Conservation (phyloP, 2,797 vertebrate species). For the Hylomyscus alleni region DNA sequence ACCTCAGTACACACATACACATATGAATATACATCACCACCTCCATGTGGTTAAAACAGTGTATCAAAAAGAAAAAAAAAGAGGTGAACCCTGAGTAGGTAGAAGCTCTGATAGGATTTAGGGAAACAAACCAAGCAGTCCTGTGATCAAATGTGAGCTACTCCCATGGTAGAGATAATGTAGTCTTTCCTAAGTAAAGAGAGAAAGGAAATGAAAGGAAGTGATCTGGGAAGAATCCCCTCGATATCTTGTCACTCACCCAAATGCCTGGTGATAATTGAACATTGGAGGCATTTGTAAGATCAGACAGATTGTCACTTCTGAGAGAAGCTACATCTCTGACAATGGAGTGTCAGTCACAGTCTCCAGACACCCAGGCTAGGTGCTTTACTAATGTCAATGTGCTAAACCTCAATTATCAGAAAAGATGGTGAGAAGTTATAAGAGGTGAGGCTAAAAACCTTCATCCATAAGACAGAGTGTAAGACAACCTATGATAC, state of each 20-base stretch:
- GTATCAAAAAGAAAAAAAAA: conserved; percentile 3
- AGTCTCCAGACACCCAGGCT: conserved; percentile 63
- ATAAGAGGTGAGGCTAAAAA: conserved; percentile 6
- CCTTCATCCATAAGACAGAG: neutral
- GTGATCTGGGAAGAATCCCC: conserved; percentile 82
- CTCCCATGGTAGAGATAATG: conserved; percentile 59
- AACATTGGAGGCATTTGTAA: conserved; percentile 85
- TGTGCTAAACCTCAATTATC: conserved; percentile 63
- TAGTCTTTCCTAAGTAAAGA: conserved; percentile 75
- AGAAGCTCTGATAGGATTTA: conserved; percentile 12
- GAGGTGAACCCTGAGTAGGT: neutral
- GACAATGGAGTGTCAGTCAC: conserved; percentile 78
- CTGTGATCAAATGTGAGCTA: conserved; percentile 65
- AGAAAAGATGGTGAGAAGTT: conserved; percentile 48
- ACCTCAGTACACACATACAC: neutral
- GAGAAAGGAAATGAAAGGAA: conserved; percentile 61
- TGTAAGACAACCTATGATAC: conserved; percentile 42
- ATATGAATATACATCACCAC: too few relatives aligned
- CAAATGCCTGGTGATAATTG: conserved; percentile 88
- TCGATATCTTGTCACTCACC: conserved; percentile 87
- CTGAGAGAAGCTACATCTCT: conserved; percentile 81
- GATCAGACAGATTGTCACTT: conserved; percentile 84
- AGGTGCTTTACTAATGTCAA: conserved; percentile 61
- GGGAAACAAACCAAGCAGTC: conserved; percentile 53
- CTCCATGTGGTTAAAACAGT: conserved; percentile 46